Evolutionary conservation across 2,888 invertebrate genomes (phyloP).

Genomic region (Eupithecia dodoneata): DNA sequence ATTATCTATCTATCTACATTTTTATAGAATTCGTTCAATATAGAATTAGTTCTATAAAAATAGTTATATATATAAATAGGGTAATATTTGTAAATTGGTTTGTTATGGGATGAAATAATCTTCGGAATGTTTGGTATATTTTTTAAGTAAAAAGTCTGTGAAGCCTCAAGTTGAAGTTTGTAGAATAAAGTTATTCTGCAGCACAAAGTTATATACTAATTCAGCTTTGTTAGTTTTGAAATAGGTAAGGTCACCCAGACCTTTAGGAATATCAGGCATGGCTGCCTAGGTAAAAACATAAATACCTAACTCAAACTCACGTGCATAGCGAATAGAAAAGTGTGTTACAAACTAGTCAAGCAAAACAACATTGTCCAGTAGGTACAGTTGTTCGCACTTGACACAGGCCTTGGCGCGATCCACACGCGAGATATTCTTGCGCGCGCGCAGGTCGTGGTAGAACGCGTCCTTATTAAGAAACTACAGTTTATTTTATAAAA

Average conservation of each 20-base stretch:
- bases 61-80: too few relatives aligned
- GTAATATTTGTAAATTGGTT: background rate
- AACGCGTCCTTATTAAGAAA: slow-evolving; percentile 8
- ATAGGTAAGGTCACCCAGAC: background rate
- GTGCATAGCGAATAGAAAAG: background rate
- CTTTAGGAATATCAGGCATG: background rate
- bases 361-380: background rate
- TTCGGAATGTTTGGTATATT: background rate
- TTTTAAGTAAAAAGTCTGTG: background rate
- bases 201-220: background rate
- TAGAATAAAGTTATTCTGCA: background rate
- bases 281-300: background rate
- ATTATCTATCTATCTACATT: too few relatives aligned
- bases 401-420: slow-evolving; percentile 28
- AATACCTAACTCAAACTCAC: background rate
- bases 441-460: slow-evolving; percentile 18
- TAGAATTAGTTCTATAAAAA: too few relatives aligned
- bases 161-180: background rate
- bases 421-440: slow-evolving; percentile 27
- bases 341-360: background rate
- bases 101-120: background rate
- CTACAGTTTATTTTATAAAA: background rate
- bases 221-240: background rate
- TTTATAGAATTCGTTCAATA: too few relatives aligned
- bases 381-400: slow-evolving; percentile 13